Conservation (phyloP, 2,888 invertebrate species). For the Hirtodrosophila trivittata region DNA sequence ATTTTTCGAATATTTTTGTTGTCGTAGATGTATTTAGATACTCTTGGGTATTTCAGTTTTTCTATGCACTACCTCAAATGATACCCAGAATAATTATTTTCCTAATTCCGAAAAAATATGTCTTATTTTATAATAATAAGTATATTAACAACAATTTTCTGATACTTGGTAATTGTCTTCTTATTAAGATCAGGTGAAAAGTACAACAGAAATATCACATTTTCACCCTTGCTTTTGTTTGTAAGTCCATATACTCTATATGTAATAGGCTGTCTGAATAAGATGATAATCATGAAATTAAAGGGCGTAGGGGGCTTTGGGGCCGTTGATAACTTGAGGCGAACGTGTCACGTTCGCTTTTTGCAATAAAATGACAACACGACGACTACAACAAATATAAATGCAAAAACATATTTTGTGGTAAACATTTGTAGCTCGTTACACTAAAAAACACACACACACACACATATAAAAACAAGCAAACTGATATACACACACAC, state of each 20-base stretch:
- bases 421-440: conserved; percentile 73
- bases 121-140: too few relatives aligned
- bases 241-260: too few relatives aligned
- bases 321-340: conserved; percentile 35
- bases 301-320: conserved; percentile 8
- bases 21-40: conserved; percentile 18
- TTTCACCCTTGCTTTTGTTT: too few relatives aligned
- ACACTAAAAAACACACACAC: conserved; percentile 26
- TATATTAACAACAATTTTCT: too few relatives aligned
- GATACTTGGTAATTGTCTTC: too few relatives aligned
- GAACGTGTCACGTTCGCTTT: conserved; percentile 67
- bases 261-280: too few relatives aligned
- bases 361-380: conserved; percentile 58
- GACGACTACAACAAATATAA: conserved; percentile 61
- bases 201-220: too few relatives aligned
- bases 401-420: conserved; percentile 72
- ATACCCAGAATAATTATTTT: too few relatives aligned
- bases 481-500: conserved; percentile 9
- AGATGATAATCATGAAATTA: conserved; percentile 17
- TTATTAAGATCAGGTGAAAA: too few relatives aligned
- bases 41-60: neutral
- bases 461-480: conserved; percentile 28
- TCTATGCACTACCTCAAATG: conserved; percentile 33
- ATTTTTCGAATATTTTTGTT: conserved; percentile 56
- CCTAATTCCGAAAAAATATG: too few relatives aligned